These are phyloP conservation scores for Tribolium madens DNA, from an alignment of 1,140 invertebrate genomes.

Conservation along the genomic window DNA sequence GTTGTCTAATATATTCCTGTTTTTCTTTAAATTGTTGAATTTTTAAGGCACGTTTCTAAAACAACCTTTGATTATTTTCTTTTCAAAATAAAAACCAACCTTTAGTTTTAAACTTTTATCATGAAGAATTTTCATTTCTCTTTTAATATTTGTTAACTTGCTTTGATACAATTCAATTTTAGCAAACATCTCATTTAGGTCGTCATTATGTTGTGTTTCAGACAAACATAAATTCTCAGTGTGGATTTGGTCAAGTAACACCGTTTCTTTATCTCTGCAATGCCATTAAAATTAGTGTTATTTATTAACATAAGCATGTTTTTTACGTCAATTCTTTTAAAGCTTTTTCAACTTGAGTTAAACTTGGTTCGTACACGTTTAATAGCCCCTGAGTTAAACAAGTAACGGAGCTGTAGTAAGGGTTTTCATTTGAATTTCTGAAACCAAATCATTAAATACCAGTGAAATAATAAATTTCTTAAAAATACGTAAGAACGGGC, in stretches of 20 bases:
- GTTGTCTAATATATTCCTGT: conserved; percentile 11
- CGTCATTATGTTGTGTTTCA: not conserved
- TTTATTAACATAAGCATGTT: not conserved
- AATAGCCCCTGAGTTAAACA: not conserved
- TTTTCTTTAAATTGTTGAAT: conserved; percentile 10
- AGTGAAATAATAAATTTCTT: no score
- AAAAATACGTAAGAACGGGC: no score
- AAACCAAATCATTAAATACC: not conserved
- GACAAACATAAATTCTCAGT: not conserved
- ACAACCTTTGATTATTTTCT: not conserved
- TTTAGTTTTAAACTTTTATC: conserved; percentile 15
- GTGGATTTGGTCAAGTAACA: not conserved
- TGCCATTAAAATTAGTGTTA: not conserved
- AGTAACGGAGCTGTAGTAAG: not conserved
- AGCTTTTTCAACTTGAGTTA: not conserved
- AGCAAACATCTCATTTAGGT: not conserved
- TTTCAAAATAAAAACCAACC: not conserved
- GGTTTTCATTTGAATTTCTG: not conserved
- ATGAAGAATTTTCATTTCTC: conserved; percentile 4
- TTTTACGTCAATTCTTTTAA: not conserved
- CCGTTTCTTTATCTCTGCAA: conserved; percentile 1
- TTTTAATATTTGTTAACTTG: conserved; percentile 1
- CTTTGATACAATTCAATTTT: not conserved
- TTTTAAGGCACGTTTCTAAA: conserved; percentile 18
- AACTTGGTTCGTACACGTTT: not conserved